phyloP scores from a whole-genome alignment of 2,797 vertebrate species.

The Lutra lutra region DNA sequence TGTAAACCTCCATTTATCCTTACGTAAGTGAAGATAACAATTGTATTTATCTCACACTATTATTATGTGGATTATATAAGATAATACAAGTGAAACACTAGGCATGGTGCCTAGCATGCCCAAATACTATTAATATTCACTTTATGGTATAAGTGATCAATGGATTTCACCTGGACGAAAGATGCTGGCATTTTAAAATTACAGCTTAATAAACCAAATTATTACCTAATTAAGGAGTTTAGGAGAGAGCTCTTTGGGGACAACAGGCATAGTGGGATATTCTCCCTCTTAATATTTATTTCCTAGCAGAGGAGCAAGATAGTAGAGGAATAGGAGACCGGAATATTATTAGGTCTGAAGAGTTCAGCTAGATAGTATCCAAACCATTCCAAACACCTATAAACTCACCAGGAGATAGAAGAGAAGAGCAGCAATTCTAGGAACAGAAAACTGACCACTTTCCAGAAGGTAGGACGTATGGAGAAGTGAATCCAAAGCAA shows the following conservation, averaged over 20 bases:
- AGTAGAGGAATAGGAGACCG: no score
- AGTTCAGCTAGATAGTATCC: no score
- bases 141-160: constrained; percentile 56
- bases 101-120: background rate
- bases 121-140: constrained; percentile 55
- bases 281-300: background rate
- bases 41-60: constrained; percentile 20
- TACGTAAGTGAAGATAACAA: background rate
- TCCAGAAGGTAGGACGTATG: no score
- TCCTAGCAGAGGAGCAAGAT: background rate
- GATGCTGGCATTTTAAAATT: constrained; percentile 25
- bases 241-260: background rate
- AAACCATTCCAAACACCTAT: no score
- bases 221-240: constrained; percentile 23
- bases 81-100: constrained; percentile 54
- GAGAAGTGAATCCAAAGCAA: no score
- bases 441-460: no score
- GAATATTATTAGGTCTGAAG: no score
- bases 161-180: constrained; percentile 54
- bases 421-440: no score
- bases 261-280: background rate
- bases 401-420: no score
- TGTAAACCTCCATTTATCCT: constrained; percentile 17
- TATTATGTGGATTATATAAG: background rate
- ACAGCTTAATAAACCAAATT: constrained; percentile 31